Conservation (phyloP, 2,797 vertebrate species). For the Potorous gilbertii region DNA sequence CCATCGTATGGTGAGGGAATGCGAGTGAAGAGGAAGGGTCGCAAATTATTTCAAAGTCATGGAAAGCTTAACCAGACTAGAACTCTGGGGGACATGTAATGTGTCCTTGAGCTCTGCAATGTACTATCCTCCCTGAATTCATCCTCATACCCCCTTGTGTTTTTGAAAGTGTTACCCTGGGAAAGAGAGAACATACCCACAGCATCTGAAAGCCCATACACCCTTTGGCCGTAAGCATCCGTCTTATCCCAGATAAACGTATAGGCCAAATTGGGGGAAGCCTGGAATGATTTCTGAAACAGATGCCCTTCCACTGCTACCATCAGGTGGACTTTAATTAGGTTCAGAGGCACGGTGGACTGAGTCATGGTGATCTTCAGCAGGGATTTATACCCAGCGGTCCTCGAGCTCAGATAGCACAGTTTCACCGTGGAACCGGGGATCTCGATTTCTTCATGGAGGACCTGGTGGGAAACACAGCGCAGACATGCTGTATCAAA, state of each 20-base stretch:
- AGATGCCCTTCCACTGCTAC: slow-evolving; percentile 98
- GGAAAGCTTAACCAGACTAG: not conserved
- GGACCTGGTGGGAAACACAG: slow-evolving; percentile 88
- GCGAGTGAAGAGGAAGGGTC: not conserved
- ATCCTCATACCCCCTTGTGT: not conserved
- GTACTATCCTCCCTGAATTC: not conserved
- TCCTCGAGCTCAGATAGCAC: slow-evolving; percentile 96
- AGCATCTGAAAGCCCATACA: slow-evolving; percentile 96
- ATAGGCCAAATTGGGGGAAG: slow-evolving; percentile 97
- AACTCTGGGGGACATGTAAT: not conserved
- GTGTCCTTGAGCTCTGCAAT: not conserved
- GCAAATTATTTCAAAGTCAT: not conserved
- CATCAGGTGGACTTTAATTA: slow-evolving; percentile 98
- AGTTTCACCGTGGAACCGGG: slow-evolving; percentile 94
- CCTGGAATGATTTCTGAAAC: slow-evolving; percentile 98
- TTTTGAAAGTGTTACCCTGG: not conserved
- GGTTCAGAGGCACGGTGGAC: slow-evolving; percentile 94
- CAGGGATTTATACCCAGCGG: slow-evolving; percentile 95
- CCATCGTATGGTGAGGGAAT: not conserved
- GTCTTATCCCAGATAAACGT: slow-evolving; percentile 99
- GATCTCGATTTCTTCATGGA: slow-evolving; percentile 97
- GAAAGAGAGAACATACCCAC: slow-evolving; percentile 88
- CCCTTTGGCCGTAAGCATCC: slow-evolving; percentile 96
- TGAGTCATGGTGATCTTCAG: slow-evolving; percentile 99
- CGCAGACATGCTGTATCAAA: not conserved